phyloP scores from a whole-genome alignment of 2,888 invertebrate species.

The Monochamus alternatus region DNA sequence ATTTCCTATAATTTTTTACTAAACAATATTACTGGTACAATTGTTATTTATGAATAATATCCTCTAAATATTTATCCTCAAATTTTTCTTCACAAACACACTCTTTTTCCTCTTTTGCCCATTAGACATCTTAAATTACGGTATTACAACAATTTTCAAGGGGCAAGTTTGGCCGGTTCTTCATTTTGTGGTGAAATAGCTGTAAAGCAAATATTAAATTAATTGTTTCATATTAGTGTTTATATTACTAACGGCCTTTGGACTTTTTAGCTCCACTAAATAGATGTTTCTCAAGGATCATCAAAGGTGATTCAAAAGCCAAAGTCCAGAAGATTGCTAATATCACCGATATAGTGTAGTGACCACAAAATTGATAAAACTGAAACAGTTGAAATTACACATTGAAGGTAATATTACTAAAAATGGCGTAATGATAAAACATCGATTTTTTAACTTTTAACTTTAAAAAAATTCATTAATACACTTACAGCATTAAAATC shows the following conservation, averaged over 20 bases:
- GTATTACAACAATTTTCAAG: too few species aligned
- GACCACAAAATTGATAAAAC: slow-evolving; percentile 43
- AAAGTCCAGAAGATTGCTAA: slow-evolving; percentile 52
- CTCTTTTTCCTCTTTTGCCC: too few species aligned
- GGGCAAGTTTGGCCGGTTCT: neutral
- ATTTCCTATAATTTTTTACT: too few species aligned
- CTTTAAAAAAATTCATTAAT: too few species aligned
- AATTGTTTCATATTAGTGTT: neutral
- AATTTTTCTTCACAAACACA: too few species aligned
- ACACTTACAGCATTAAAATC: slow-evolving; percentile 50
- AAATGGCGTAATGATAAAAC: too few species aligned
- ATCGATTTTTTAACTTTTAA: too few species aligned
- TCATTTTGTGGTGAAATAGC: neutral
- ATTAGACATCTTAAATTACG: too few species aligned
- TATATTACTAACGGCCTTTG: neutral
- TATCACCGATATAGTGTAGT: slow-evolving; percentile 47
- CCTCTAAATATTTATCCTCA: too few species aligned
- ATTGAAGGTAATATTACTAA: too few species aligned
- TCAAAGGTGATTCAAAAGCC: slow-evolving; percentile 55
- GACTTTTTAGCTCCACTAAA: neutral
- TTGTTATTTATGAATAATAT: too few species aligned
- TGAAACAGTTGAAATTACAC: slow-evolving; percentile 21
- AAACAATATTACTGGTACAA: too few species aligned
- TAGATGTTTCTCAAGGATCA: slow-evolving; percentile 49
- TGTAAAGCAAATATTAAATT: neutral